phyloP scores from a whole-genome alignment of 2,113 vertebrate species.

The Ameiurus melas region DNA sequence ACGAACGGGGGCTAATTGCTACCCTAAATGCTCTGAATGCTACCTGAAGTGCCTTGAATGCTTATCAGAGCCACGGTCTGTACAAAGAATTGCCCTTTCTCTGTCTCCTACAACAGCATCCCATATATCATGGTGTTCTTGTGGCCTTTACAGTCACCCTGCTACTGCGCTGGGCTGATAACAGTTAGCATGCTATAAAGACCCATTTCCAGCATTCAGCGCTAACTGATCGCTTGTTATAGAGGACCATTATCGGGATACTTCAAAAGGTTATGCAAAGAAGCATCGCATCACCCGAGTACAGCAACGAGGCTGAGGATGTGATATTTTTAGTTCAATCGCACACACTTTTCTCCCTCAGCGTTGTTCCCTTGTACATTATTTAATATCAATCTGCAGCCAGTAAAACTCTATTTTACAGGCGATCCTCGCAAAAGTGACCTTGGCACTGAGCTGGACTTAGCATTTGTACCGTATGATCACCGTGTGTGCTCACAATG shows the following conservation, averaged over 20 bases:
- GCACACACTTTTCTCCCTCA: neutral
- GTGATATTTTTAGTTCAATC: conserved; percentile 14
- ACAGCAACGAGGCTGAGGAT: neutral
- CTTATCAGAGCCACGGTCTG: conserved; percentile 47
- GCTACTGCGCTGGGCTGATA: conserved; percentile 22
- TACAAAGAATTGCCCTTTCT: conserved; percentile 49
- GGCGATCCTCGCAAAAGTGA: neutral
- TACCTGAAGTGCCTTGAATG: conserved; percentile 39
- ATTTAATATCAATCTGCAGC: conserved; percentile 28
- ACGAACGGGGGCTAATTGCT: conserved; percentile 51
- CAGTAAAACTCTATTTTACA: conserved; percentile 9
- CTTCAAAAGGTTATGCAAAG: conserved; percentile 41
- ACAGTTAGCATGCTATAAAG: conserved; percentile 24
- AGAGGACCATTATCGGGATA: conserved; percentile 10
- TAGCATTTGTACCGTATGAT: neutral
- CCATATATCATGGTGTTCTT: conserved; percentile 52
- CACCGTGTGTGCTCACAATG: neutral
- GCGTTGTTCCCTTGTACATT: conserved; percentile 12
- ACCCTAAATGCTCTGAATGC: conserved; percentile 45
- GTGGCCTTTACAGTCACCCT: conserved; percentile 3
- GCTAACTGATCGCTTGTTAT: conserved; percentile 8
- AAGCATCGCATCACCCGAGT: neutral
- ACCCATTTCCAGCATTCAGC: neutral
- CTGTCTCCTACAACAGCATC: conserved; percentile 44
- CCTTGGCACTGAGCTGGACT: conserved; percentile 1